Evolutionary conservation across 2,797 vertebrate species (phyloP).

Genomic region (Pyrocephalus nanus): DNA sequence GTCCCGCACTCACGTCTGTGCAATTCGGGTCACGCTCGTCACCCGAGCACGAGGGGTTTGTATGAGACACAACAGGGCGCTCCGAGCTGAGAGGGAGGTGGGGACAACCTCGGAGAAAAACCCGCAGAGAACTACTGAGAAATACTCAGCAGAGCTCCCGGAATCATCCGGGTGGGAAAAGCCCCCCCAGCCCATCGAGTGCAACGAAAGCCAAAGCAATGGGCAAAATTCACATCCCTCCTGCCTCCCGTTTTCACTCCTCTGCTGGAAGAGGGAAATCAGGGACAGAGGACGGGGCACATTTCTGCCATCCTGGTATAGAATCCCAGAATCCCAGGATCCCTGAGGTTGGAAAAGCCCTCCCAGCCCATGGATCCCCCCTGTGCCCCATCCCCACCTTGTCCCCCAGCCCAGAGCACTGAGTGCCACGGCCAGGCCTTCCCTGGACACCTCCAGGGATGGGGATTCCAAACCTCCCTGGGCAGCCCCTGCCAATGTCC

Average conservation of each 20-base stretch:
- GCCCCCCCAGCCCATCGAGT: too few relatives aligned
- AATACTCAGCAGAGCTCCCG: too few relatives aligned
- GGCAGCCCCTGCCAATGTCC: background rate
- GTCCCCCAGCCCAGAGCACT: background rate
- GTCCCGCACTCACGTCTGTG: background rate
- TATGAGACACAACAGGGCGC: fast-evolving
- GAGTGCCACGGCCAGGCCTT: background rate
- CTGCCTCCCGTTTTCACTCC: too few relatives aligned
- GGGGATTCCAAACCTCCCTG: background rate
- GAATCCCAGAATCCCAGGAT: background rate
- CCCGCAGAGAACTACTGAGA: too few relatives aligned
- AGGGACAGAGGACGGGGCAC: too few relatives aligned
- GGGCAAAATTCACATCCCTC: too few relatives aligned
- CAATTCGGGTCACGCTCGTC: background rate
- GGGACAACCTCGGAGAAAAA: background rate
- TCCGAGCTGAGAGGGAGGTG: background rate
- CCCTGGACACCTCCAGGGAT: background rate
- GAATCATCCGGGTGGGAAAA: fast-evolving
- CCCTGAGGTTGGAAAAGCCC: background rate
- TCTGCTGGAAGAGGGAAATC: too few relatives aligned
- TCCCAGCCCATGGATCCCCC: background rate
- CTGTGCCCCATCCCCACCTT: background rate
- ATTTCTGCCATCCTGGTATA: too few relatives aligned
- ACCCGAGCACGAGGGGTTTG: background rate
- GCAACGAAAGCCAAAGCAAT: too few relatives aligned